Base-by-base conservation (phyloP, 2,888 invertebrate species). In the Neoaliturus tenellus region DNA sequence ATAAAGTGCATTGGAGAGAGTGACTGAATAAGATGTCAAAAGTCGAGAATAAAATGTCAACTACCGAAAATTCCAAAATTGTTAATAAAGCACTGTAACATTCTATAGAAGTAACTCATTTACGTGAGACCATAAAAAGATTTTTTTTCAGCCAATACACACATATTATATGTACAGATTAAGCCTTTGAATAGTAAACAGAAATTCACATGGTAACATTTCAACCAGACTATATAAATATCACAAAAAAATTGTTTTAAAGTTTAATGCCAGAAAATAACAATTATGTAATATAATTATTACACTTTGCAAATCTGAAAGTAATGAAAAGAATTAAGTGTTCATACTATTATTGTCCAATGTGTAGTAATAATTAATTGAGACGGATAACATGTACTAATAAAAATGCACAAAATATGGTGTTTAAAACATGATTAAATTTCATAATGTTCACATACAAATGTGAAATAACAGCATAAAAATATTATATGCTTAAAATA, bases 21-120 rank as follows among this genome's bases (percentile, higher is more conserved):
- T 62, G 62, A 62, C 62, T 62, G 62, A 62, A 62, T 31, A 62
- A 28, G 31, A 31, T 62, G 31, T 62, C 31, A 28, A 62, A 62
- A 28, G 31, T 62, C 62, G 14, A 62, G 62, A 62, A 62, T 28
- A 62, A 31, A 62, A 28, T 55, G 5, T 55, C 23, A 5, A 58
- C 4, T 48, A 39, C 12, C 39, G 39, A 39, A 39, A 39, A 39
- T 39, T 39, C 12, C 12, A 8, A 39, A 39, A 12, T 23, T 51
- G 51, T 23, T 20, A 23, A 23, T 51, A 20, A 23, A 51, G 20
- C n/a, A 51, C 14, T 3, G n/a, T 51, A 23, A 3, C 20, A 23
- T 23, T n/a, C n/a, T 51, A 20, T 20, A 44, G 8, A 6, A 44
- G 44, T 44, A 23, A 51, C 51, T 23, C 51, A 20, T n/a, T n/a